Percentiles rank a stretch among this genome's conserved stretches.
These are phyloP conservation scores for Eumaeus atala DNA, from an alignment of 1,140 invertebrate species.

Conservation along the genomic window DNA sequence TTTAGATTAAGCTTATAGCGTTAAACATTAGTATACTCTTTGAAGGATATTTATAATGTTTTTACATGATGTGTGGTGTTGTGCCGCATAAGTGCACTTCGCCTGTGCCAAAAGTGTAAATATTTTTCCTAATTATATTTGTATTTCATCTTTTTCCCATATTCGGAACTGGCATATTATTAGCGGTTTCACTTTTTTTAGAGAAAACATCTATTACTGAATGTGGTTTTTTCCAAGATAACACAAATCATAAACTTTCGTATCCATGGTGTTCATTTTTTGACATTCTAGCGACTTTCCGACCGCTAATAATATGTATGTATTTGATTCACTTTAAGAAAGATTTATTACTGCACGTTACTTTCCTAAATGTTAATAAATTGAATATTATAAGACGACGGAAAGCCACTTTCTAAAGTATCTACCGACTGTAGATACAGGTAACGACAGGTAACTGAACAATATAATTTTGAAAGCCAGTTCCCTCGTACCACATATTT, in stretches of 20 bases:
- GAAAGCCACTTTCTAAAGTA: not conserved
- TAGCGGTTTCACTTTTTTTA: slow-evolving; percentile 24
- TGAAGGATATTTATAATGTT: slow-evolving; percentile 35
- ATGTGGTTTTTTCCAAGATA: too few species aligned
- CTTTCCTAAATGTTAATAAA: slow-evolving; percentile 2
- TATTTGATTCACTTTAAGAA: slow-evolving; percentile 3
- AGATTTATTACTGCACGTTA: slow-evolving; percentile 5
- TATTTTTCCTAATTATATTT: slow-evolving; percentile 44
- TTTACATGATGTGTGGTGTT: slow-evolving; percentile 41
- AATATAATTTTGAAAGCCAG: not conserved
- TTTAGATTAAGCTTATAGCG: slow-evolving; percentile 64
- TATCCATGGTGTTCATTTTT: not conserved
- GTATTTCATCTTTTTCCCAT: slow-evolving; percentile 24
- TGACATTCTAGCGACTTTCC: not conserved
- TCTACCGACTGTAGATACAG: not conserved
- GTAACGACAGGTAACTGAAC: not conserved
- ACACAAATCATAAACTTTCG: not conserved
- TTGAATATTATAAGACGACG: not conserved
- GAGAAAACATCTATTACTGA: not conserved
- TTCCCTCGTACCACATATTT: too few species aligned
- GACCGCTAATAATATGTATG: not conserved
- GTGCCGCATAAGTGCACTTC: slow-evolving; percentile 46
- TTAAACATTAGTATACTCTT: slow-evolving; percentile 56
- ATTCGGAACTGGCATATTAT: slow-evolving; percentile 23
- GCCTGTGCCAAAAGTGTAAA: slow-evolving; percentile 69